These are phyloP conservation scores for Drosophila macrothrix DNA, from an alignment of 2,888 invertebrate genomes.

Conservation along the genomic window DNA sequence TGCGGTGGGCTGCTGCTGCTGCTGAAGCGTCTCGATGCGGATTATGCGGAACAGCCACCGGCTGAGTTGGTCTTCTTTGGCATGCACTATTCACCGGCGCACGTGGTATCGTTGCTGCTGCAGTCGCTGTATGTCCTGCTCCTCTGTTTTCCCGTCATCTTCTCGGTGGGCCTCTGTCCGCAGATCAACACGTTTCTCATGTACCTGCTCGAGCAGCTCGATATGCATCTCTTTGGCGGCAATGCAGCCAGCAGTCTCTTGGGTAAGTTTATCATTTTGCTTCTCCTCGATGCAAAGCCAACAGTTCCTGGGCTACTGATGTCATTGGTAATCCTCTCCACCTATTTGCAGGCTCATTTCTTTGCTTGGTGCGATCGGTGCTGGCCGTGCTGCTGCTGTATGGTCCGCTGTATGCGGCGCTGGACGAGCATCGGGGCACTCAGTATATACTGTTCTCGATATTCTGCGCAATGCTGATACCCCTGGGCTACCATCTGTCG, in stretches of 20 bases:
- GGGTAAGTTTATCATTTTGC: conserved; percentile 85
- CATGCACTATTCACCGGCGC: conserved; percentile 86
- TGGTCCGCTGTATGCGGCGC: conserved; percentile 94
- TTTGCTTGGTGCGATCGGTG: conserved; percentile 92
- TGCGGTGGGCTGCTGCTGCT: conserved; percentile 88
- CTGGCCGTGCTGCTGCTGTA: conserved; percentile 92
- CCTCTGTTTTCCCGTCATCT: conserved; percentile 96
- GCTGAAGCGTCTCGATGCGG: conserved; percentile 75
- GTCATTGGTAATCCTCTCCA: neutral
- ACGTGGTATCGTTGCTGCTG: conserved; percentile 88
- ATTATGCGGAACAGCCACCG: conserved; percentile 67
- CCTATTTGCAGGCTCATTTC: conserved; percentile 87
- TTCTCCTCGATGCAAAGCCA: neutral
- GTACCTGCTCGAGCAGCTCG: conserved; percentile 98
- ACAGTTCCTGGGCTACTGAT: neutral
- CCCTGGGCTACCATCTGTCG: conserved; percentile 96
- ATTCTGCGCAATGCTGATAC: conserved; percentile 95
- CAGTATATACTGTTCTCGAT: conserved; percentile 97
- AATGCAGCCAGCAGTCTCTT: conserved; percentile 94
- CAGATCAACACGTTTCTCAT: conserved; percentile 98
- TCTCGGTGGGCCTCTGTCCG: conserved; percentile 97
- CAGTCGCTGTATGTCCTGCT: conserved; percentile 92
- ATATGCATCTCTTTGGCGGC: conserved; percentile 95
- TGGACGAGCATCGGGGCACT: conserved; percentile 93
- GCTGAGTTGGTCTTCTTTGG: conserved; percentile 77